phyloP scores from a whole-genome alignment of 2,888 invertebrate genomes.

The Idaea straminata region DNA sequence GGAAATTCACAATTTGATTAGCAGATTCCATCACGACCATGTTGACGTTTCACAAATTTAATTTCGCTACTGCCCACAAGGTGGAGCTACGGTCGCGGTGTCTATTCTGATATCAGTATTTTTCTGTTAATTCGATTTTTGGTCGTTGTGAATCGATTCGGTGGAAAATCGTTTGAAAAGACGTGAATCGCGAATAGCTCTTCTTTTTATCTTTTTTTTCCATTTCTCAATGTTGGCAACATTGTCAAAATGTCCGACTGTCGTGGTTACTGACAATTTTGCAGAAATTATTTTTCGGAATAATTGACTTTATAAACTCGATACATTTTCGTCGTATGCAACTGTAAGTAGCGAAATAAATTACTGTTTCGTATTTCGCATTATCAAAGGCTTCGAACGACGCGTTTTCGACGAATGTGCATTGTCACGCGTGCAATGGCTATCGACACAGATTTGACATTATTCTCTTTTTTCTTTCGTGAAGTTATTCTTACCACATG shows the following conservation, averaged over 20 bases:
- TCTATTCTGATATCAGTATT: constrained; percentile 10
- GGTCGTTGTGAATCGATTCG: constrained; percentile 19
- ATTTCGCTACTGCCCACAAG: constrained; percentile 46
- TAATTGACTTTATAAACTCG: constrained; percentile 44
- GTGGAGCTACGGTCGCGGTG: constrained; percentile 30
- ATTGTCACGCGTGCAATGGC: constrained; percentile 79
- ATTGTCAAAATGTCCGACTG: constrained; percentile 71
- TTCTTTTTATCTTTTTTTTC: constrained; percentile 25
- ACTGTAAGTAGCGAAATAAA: constrained; percentile 60
- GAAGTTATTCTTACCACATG: constrained; percentile 75
- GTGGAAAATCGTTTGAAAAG: background rate
- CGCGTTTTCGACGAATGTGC: constrained; percentile 61
- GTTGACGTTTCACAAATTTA: constrained; percentile 78
- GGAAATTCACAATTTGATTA: constrained; percentile 67
- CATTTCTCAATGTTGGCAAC: constrained; percentile 51
- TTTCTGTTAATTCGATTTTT: constrained; percentile 16
- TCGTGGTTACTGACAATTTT: constrained; percentile 65
- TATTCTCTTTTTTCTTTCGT: constrained; percentile 75
- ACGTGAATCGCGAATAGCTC: constrained; percentile 4
- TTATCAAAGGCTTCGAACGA: constrained; percentile 25
- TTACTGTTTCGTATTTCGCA: constrained; percentile 35
- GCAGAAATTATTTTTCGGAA: constrained; percentile 45
- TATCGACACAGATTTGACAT: constrained; percentile 78
- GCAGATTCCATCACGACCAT: constrained; percentile 61
- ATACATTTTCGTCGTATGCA: constrained; percentile 54